Base-by-base conservation (phyloP, 2,888 invertebrate genomes). In the Zaprionus lineosus region DNA sequence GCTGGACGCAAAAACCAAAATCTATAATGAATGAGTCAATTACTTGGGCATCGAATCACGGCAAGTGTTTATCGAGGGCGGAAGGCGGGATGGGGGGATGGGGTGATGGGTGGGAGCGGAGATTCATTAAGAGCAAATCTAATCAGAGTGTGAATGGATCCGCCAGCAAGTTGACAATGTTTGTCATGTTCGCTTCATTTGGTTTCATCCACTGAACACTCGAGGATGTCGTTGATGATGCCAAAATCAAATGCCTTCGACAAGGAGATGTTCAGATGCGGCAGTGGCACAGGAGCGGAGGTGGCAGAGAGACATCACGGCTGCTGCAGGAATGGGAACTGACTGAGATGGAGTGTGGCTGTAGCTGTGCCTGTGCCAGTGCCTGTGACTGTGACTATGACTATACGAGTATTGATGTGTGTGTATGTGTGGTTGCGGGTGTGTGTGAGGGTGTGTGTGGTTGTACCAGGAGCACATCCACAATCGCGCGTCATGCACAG, bases 101-200 rank as follows among this genome's bases (percentile, higher is more conserved):
- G n/a, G n/a, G n/a, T n/a, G n/a, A n/a, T n/a, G n/a, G n/a, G n/a
- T n/a, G n/a, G 15, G 12, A 11, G 16, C 12, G 26, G 24, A 14
- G 34, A 46, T 51, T 51, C 50, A 69, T 74, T 74, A 48, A 48
- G 34, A 19, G 26, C 44, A 18, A 40, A 40, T 39, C 41, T 39
- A 70, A 57, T 52, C 52, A 50, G 33, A 1, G 15, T 34, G 48
- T 44, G 14, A 69, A 51, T 43, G 24, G 12, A 2, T 15, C 46
- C 52, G 51, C 64, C 57, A 47, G n/a, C 41, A 34, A 52, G 57
- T 44, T 78, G 58, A 67, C 57, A 60, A 52, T 78, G 60, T 78
- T 78, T 78, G 75, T 59, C 72, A 61, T 70, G 58, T 59, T 31
- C 75, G 75, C 71, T 57, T 56, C 60, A 83, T 82, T 82, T 78